Evolutionary conservation across 2,113 vertebrate genomes (phyloP), one percentile per base, ranked within the genome.

Genomic region (Zosterops borbonicus): DNA sequence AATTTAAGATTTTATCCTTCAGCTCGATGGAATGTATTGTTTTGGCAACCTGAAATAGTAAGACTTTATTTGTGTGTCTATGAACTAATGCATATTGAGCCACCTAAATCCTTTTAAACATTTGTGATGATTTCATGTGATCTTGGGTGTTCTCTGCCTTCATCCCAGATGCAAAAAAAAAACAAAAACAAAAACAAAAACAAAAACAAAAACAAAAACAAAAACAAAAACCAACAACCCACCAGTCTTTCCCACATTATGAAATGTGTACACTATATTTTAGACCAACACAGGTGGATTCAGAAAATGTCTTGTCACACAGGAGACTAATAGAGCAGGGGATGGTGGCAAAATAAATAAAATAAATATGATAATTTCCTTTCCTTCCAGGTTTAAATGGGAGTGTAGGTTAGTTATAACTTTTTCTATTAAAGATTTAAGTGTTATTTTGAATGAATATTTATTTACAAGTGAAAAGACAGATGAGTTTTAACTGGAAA

Each of bases 371-470:
- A 16, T 12, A 4, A 6, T 33, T 64, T 76, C 19, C 9, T 68
- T 87, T 63, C 25, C 8, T 7, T 31, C 5, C 6, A 67, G 11
- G 23, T 12, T 13, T 82, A 22, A 85, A 79, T 33, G 11, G 11
- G 1, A 53, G 1, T 1, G 0, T 28, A 46, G 1, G 2, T 44
- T 63, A 70, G 6, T 16, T 35, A 58, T 7, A 58, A 3, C 5
- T 84, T 65, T 67, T 68, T 19, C 19, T 73, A 5, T 39, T 77
- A 41, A 64, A n/a, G 23, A 60, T 58, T 31, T 19, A 9, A 5
- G 0, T 9, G 24, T 59, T 28, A 27, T 37, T 49, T 58, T 70
- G 15, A 68, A 76, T 28, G 0, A 29, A 37, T 73, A 25, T 81
- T 75, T 73, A 28, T 81, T 75, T 75, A 29, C 4, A 80, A 60